Percentiles rank a stretch among this genome's conserved stretches.
Conservation (phyloP, 1,140 invertebrate species). For the Macrosteles quadrilineatus region DNA sequence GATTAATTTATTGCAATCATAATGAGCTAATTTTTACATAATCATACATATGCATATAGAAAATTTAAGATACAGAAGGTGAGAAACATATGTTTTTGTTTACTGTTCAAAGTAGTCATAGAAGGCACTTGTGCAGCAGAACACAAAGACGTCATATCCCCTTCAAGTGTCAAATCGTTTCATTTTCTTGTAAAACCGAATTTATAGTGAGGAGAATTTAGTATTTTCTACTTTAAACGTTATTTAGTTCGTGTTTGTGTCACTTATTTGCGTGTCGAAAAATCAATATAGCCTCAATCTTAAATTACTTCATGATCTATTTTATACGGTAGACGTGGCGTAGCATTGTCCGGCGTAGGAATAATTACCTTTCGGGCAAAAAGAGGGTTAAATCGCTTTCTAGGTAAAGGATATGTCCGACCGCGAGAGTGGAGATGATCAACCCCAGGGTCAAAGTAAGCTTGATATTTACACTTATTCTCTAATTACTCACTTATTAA, state of each 20-base stretch:
- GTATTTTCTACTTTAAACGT: neutral
- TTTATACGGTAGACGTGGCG: conserved; percentile 18
- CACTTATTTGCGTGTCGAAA: neutral
- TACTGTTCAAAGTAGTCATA: neutral
- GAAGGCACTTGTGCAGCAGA: conserved; percentile 20
- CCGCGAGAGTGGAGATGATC: conserved; percentile 54
- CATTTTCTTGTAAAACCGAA: neutral
- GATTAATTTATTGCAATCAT: no score
- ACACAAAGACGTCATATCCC: conserved; percentile 25
- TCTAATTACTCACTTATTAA: no score
- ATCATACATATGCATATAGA: no score
- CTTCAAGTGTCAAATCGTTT: conserved; percentile 16
- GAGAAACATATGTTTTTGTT: conserved; percentile 19
- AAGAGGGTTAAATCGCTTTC: conserved; percentile 45
- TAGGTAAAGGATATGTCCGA: conserved; percentile 53
- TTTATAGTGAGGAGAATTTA: neutral
- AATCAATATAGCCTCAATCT: neutral
- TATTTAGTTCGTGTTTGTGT: neutral
- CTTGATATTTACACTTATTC: conserved; percentile 16
- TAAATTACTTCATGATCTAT: conserved; percentile 16
- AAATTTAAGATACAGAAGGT: no score
- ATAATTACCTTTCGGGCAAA: conserved; percentile 41
- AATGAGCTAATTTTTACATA: no score
- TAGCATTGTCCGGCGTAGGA: conserved; percentile 37
- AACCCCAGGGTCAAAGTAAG: conserved; percentile 53